Evolutionary conservation across 2,797 vertebrate genomes (phyloP).

Genomic region (Esox lucius): DNA sequence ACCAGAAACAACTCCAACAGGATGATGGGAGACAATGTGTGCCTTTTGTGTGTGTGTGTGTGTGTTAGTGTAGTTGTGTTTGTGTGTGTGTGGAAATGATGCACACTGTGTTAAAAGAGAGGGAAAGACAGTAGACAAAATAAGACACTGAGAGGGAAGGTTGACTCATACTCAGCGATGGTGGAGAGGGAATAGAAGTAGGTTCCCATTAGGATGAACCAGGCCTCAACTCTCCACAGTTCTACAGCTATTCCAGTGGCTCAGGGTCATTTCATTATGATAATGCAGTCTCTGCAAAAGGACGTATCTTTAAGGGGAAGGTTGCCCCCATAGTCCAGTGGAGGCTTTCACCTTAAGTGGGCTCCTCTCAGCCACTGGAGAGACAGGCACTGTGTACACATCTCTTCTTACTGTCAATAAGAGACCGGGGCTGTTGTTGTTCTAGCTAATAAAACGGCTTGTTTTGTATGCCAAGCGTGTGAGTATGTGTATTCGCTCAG

Average conservation of each 20-base stretch:
- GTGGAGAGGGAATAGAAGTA: conserved; percentile 2
- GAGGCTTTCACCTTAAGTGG: conserved; percentile 8
- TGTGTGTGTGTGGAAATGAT: neutral
- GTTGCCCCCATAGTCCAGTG: neutral
- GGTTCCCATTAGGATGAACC: conserved; percentile 14
- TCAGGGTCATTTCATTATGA: conserved; percentile 17
- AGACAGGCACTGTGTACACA: neutral
- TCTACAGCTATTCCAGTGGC: conserved; percentile 1
- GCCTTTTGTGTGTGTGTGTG: conserved; percentile 4
- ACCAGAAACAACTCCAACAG: neutral
- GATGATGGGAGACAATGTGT: neutral
- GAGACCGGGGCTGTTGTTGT: neutral
- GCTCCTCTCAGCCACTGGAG: conserved; percentile 4
- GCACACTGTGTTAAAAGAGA: neutral
- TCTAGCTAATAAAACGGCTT: neutral
- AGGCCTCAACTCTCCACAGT: conserved; percentile 5
- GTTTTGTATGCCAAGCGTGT: neutral
- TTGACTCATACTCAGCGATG: neutral
- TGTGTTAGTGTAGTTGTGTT: neutral
- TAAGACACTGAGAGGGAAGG: neutral
- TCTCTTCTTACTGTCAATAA: neutral
- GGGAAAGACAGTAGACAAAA: neutral
- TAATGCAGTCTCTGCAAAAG: conserved; percentile 4
- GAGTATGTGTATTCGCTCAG: neutral
- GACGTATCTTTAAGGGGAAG: conserved; percentile 9